Conservation (phyloP, 2,797 vertebrate genomes). For the Sebastiscus albofasciatus region DNA sequence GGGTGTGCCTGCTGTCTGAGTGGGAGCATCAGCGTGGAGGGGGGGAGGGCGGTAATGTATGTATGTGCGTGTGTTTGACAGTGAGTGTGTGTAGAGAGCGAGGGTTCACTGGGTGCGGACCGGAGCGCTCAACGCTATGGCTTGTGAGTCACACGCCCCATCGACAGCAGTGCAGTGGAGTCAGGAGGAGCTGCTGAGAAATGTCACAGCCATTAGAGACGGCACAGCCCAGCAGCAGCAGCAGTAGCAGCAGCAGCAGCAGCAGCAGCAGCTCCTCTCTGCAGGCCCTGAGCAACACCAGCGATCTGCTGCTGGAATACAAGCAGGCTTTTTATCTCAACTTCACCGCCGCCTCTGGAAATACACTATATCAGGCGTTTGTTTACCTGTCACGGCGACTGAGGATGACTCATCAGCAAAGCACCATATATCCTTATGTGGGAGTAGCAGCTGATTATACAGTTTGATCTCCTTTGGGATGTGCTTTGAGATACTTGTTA, state of each 20-base stretch:
- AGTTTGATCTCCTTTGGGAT: slow-evolving; percentile 40
- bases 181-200: slow-evolving; percentile 78
- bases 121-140: slow-evolving; percentile 61
- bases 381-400: slow-evolving; percentile 50
- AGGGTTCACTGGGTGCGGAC: slow-evolving; percentile 76
- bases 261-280: slow-evolving; percentile 45
- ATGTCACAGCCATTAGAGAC: slow-evolving; percentile 76
- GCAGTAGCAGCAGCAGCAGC: slow-evolving; percentile 33
- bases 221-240: slow-evolving; percentile 41
- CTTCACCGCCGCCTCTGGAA: slow-evolving; percentile 52
- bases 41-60: slow-evolving; percentile 35
- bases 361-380: slow-evolving; percentile 47
- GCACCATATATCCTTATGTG: slow-evolving; percentile 53
- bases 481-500: slow-evolving; percentile 18
- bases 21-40: slow-evolving; percentile 39
- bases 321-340: slow-evolving; percentile 47
- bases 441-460: slow-evolving; percentile 45
- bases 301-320: slow-evolving; percentile 55
- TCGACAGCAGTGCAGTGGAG: slow-evolving; percentile 78
- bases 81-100: slow-evolving; percentile 47
- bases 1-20: slow-evolving; percentile 71
- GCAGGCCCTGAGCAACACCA: slow-evolving; percentile 30
- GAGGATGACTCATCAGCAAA: slow-evolving; percentile 81
- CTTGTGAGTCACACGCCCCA: slow-evolving; percentile 80
- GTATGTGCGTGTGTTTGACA: slow-evolving; percentile 55